These are phyloP conservation scores for Mylabris sibirica DNA, from an alignment of 2,888 invertebrate genomes.

Conservation along the genomic window DNA sequence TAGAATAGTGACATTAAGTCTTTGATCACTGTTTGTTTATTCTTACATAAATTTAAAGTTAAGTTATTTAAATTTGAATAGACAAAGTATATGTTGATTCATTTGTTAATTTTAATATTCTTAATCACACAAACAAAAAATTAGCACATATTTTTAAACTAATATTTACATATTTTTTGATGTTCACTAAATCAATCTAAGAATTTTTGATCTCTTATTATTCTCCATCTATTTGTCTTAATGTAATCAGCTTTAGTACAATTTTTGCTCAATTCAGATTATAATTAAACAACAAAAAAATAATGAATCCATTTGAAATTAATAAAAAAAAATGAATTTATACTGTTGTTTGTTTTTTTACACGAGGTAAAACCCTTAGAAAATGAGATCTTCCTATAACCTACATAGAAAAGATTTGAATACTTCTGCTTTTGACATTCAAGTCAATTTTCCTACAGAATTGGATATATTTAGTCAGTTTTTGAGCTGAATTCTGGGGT, in stretches of 20 bases:
- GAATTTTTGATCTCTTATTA: neutral
- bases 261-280: slow-evolving; percentile 8
- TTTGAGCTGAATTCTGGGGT: too few species aligned
- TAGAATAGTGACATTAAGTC: neutral
- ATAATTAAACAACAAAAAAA: neutral
- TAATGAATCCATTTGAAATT: neutral
- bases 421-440: too few species aligned
- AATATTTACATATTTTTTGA: neutral
- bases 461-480: too few species aligned
- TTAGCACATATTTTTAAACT: neutral
- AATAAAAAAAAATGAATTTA: neutral
- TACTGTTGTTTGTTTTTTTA: neutral
- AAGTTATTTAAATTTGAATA: neutral
- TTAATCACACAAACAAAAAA: neutral
- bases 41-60: neutral
- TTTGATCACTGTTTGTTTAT: too few species aligned
- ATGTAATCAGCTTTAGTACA: neutral
- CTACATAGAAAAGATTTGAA: too few species aligned
- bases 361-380: too few species aligned
- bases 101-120: neutral
- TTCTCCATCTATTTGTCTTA: neutral
- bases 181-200: neutral
- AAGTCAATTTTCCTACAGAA: too few species aligned
- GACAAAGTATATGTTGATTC: neutral
- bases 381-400: too few species aligned